Conservation (phyloP, 2,888 invertebrate genomes). For the Dryocosmus kuriphilus region DNA sequence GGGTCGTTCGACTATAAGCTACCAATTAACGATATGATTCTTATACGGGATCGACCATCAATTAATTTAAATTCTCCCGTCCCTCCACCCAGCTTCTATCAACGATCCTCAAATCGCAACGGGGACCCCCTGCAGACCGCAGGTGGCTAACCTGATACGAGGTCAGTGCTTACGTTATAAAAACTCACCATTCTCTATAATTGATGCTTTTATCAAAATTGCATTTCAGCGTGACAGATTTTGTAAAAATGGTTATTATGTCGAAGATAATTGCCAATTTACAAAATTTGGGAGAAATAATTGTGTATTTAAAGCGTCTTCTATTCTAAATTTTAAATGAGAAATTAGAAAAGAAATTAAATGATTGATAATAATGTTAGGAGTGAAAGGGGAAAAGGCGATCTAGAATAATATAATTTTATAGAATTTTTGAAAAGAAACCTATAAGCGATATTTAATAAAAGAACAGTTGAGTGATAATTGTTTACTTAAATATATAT, state of each 20-base stretch:
- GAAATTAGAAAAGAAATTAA: too few species aligned
- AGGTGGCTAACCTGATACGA: constrained; percentile 52
- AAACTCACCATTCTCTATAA: not conserved
- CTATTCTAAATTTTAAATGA: too few species aligned
- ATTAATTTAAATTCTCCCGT: constrained; percentile 72
- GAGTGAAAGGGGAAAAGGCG: too few species aligned
- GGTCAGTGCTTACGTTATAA: not conserved
- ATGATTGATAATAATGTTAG: too few species aligned
- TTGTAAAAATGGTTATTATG: not conserved
- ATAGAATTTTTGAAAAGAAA: too few species aligned
- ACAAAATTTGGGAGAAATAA: too few species aligned
- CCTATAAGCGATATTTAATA: too few species aligned
- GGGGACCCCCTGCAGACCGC: constrained; percentile 50
- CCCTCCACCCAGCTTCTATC: constrained; percentile 43
- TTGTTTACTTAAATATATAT: too few species aligned
- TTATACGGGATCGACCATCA: constrained; percentile 70
- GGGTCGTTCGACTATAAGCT: constrained; percentile 71
- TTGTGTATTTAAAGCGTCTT: too few species aligned
- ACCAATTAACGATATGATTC: constrained; percentile 75
- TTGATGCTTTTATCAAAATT: not conserved
- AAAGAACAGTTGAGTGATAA: too few species aligned
- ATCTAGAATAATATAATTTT: too few species aligned
- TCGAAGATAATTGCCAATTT: not conserved
- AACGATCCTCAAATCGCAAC: constrained; percentile 26
- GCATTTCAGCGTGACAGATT: not conserved